Percentiles rank a stretch among this genome's conserved stretches.
Evolutionary conservation across 2,888 invertebrate genomes (phyloP).

Genomic region (Omphaloscelis lunosa): DNA sequence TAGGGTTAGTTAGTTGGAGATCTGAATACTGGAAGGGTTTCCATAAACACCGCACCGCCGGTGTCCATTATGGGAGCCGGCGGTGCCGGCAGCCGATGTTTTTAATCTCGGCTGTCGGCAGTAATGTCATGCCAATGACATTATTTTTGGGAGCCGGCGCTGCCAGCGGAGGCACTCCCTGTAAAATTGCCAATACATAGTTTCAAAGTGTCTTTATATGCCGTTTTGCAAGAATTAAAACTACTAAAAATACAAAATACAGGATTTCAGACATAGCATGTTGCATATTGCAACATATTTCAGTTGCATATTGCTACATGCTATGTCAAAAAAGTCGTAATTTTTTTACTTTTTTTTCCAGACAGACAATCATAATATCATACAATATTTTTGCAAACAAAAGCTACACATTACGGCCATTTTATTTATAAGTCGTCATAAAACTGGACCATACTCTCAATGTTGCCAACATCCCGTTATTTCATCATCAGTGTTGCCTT

Average conservation of each 20-base stretch:
- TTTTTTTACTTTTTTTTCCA: background rate
- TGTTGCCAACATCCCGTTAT: slow-evolving; percentile 52
- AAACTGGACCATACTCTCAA: slow-evolving; percentile 35
- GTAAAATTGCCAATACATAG: background rate
- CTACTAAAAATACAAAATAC: background rate
- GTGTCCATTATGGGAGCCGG: too few relatives aligned
- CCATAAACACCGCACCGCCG: too few relatives aligned
- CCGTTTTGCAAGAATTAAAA: background rate
- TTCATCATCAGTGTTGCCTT: slow-evolving; percentile 53
- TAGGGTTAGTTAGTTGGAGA: too few relatives aligned
- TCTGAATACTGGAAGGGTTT: too few relatives aligned
- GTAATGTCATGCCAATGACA: too few relatives aligned
- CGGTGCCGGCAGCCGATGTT: too few relatives aligned
- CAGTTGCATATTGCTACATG: too few relatives aligned
- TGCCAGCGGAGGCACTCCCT: too few relatives aligned
- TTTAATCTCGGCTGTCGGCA: too few relatives aligned
- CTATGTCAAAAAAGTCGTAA: background rate
- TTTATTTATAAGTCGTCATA: slow-evolving; percentile 17
- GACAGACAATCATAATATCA: too few relatives aligned
- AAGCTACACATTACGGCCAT: slow-evolving; percentile 15
- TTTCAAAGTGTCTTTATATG: background rate
- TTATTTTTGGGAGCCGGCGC: too few relatives aligned
- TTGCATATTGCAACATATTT: too few relatives aligned
- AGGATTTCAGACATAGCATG: background rate
- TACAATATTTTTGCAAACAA: background rate